Evolutionary conservation across 2,888 invertebrate species (phyloP), one percentile per base, ranked within the genome.

Genomic region (Crepidodera aurea): DNA sequence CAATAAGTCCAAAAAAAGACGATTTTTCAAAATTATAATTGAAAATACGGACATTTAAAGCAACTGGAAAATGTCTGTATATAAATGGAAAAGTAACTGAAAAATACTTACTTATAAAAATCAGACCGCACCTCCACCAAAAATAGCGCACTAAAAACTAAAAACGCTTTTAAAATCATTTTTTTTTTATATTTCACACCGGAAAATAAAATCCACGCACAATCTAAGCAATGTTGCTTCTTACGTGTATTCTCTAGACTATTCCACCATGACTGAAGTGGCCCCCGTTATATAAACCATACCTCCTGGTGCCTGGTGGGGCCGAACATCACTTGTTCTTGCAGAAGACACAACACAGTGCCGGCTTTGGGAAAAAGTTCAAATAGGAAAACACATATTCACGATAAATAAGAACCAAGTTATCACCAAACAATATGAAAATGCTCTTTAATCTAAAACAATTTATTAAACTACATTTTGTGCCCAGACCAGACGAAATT

Each of bases 31-130:
- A n/a, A n/a, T n/a, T n/a, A n/a, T n/a, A n/a, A n/a, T n/a, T n/a
- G n/a, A n/a, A n/a, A n/a, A n/a, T n/a, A n/a, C n/a, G n/a, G n/a
- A n/a, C n/a, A n/a, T n/a, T n/a, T n/a, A n/a, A n/a, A n/a, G n/a
- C n/a, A n/a, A n/a, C n/a, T n/a, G n/a, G n/a, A n/a, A n/a, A n/a
- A n/a, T n/a, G n/a, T n/a, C n/a, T n/a, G n/a, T n/a, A n/a, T n/a
- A n/a, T n/a, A n/a, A n/a, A n/a, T n/a, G n/a, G n/a, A n/a, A n/a
- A n/a, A n/a, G n/a, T n/a, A n/a, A n/a, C n/a, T n/a, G n/a, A n/a
- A n/a, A n/a, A n/a, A n/a, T 16, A 15, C 69, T 66, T 70, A 74
- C 74, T 70, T 70, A 61, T 68, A 72, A 44, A 70, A 39, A 62
- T 73, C 69, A 48, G 68, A 68, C 19, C 70, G 60, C n/a, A 65